phyloP scores from a whole-genome alignment of 1,140 invertebrate genomes.

The Drosophila hydei region DNA sequence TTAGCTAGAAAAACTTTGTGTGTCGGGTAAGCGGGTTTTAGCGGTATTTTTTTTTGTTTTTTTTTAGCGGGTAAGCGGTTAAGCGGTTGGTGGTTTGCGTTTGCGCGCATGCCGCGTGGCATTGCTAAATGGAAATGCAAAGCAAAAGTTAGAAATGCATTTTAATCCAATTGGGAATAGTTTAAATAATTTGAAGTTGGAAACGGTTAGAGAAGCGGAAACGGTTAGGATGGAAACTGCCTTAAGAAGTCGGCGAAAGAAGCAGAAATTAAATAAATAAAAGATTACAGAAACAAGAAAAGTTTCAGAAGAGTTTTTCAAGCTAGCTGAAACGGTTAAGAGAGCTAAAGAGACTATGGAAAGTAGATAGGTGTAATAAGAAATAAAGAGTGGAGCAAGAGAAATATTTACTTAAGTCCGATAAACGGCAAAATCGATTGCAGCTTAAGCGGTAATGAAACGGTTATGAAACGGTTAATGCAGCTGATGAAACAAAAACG shows the following conservation, averaged over 20 bases:
- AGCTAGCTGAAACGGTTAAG: too few relatives aligned
- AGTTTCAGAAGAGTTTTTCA: too few relatives aligned
- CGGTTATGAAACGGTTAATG: too few relatives aligned
- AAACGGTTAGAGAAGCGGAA: background rate
- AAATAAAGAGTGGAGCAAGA: too few relatives aligned
- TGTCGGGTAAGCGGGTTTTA: constrained; percentile 36
- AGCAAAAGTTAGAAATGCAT: constrained; percentile 55
- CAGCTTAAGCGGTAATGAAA: too few relatives aligned
- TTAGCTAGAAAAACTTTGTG: constrained; percentile 36
- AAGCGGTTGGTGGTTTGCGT: constrained; percentile 58
- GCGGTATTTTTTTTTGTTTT: constrained; percentile 19
- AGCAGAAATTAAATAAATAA: background rate
- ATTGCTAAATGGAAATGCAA: constrained; percentile 70
- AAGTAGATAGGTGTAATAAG: too few relatives aligned
- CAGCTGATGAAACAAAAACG: too few relatives aligned
- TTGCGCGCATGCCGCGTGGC: constrained; percentile 69
- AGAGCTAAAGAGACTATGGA: too few relatives aligned
- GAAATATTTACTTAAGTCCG: too few relatives aligned
- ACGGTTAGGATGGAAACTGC: background rate
- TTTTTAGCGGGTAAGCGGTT: constrained; percentile 57
- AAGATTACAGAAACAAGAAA: background rate
- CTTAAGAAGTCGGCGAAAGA: background rate
- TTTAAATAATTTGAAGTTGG: constrained; percentile 1
- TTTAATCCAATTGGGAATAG: constrained; percentile 4
- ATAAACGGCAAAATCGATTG: too few relatives aligned